Base-by-base conservation (phyloP, 2,797 vertebrate genomes). In the Sebastes oblongus region DNA sequence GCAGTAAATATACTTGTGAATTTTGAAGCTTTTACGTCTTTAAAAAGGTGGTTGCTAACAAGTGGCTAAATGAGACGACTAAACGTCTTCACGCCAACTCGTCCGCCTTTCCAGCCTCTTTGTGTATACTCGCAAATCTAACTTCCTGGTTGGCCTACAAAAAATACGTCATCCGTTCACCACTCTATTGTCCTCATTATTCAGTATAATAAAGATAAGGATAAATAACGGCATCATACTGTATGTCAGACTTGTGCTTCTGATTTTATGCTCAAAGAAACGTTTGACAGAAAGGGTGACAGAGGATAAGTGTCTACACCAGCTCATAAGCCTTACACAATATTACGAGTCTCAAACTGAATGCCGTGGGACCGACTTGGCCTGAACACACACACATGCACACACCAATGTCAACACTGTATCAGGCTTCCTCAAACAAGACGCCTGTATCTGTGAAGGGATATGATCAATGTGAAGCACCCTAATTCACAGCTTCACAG, bases 391-490 rank as follows among this genome's bases (percentile, higher is more conserved):
- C 55, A 66, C 76, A 56, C 71, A 32, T 5, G 3, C 74, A 55
- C 54, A 52, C 30, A 68, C 60, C 42, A 86, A 87, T 82, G 81
- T 84, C 82, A 89, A 72, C 32, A 75, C 62, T 54, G 55, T 42
- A 32, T 70, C 58, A 69, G 32, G 59, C 68, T 78, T 66, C 25
- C 24, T 82, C 68, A 65, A 82, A 87, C 69, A 80, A 64, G 36
- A 60, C 30, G 55, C 65, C 32, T 75, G 61, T 56, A 29, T 88
- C 60, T 75, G 72, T 82, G 70, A 81, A 74, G 46, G 52, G 39
- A 80, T 67, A 54, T n/a, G 55, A 83, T 90, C 86, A 84, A 74
- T 74, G 82, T 81, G 62, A 83, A 81, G 67, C 66, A 81, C 79
- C 82, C 34, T 75, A 72, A 87, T 77, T 78, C 70, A 54, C 80